phyloP scores from a whole-genome alignment of 2,888 invertebrate genomes.

The Drosophila siamana region DNA sequence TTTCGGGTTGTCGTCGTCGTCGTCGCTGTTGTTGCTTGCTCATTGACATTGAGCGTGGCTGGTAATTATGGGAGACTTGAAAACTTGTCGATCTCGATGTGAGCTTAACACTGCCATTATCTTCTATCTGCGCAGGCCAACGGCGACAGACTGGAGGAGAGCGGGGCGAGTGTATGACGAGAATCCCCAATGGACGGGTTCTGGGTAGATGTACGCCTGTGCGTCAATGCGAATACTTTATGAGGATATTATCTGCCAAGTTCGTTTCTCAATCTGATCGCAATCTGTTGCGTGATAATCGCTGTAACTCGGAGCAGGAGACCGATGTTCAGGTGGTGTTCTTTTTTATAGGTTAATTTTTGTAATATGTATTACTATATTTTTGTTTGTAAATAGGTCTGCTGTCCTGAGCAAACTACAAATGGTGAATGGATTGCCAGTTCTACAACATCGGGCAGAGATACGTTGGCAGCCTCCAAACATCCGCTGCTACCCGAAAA shows the following conservation, averaged over 20 bases:
- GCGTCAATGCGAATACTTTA: conserved; percentile 57
- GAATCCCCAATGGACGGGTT: conserved; percentile 22
- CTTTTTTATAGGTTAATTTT: not conserved
- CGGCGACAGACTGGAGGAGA: not conserved
- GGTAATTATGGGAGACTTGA: conserved; percentile 43
- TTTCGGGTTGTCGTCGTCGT: conserved; percentile 21
- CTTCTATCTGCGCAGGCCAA: conserved; percentile 40
- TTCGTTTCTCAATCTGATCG: conserved; percentile 46
- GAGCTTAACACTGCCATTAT: conserved; percentile 13
- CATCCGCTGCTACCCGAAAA: conserved; percentile 57
- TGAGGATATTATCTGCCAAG: conserved; percentile 42
- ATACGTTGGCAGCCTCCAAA: conserved; percentile 19
- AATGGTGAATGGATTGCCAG: not conserved
- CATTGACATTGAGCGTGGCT: conserved; percentile 52
- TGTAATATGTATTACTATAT: not conserved
- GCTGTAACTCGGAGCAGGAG: conserved; percentile 32
- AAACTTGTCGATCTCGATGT: conserved; percentile 43
- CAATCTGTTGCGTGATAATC: conserved; percentile 54
- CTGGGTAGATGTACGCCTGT: conserved; percentile 48
- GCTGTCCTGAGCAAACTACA: conserved; percentile 49
- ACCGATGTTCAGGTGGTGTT: conserved; percentile 42
- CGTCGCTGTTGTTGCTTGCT: conserved; percentile 39
- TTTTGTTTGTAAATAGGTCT: conserved; percentile 48
- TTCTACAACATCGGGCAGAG: conserved; percentile 19
- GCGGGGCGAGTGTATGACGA: conserved; percentile 40